Base-by-base conservation (phyloP, 2,113 vertebrate genomes). In the Myxocyprinus asiaticus region DNA sequence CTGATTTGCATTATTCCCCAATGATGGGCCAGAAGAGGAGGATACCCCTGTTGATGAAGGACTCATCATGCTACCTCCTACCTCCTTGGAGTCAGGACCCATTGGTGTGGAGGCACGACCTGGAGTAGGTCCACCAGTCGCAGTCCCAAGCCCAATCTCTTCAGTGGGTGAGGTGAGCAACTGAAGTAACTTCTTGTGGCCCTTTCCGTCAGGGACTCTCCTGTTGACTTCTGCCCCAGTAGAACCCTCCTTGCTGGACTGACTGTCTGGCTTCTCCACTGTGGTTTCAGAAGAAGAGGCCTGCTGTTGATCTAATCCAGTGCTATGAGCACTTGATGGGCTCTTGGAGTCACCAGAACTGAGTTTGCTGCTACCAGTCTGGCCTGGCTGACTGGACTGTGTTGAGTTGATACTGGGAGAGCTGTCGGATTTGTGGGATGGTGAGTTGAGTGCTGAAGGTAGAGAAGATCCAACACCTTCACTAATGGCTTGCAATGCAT, bases 401-500 rank as follows among this genome's bases (percentile, higher is more conserved):
- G 90, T 87, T 76, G 95, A 78, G 86, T 90, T 95, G 88, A 97
- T 88, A 73, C 93, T 96, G 45, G 96, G 95, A 50, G 96, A 96
- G 83, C 91, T 94, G 84, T 99, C 98, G 7, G 95, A 51, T 83
- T 96, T 98, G 85, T 97, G 93, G 51, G 94, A 91, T 0, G 96
- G 95, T 8, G 98, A 98, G 70, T 95, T 96, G 82, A 98, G 93
- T 0, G 96, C 93, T 7, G 96, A 96, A 53, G 96, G 87, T 79
- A 98, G 91, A 3, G 97, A 95, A 70, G 95, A 98, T 59, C 98
- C 98, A 69, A 99, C 96, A 0, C 98, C 97, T 80, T 99, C 98
- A 68, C 98, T 99, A 77, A 99, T 99, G 82, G 98, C 98, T 89
- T 99, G 98, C 66, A 99, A 94, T 80, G 98, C 98, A 67, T 96